Evolutionary conservation across 2,888 invertebrate genomes (phyloP), one percentile per base, ranked within the genome.

Genomic region (Meteorus cinctellus): DNA sequence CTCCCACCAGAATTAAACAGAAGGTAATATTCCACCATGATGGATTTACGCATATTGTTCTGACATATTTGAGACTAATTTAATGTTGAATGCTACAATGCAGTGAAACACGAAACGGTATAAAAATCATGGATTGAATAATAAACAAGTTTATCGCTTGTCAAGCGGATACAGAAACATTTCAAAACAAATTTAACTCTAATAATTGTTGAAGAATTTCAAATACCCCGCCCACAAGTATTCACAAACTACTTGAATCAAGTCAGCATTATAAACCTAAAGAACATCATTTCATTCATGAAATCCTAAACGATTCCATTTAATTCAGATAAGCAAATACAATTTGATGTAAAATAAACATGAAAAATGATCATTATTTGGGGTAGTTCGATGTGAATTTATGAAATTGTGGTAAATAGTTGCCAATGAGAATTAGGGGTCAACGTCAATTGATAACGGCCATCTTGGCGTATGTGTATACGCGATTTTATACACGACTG

Each of bases 1-100:
- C 91, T 96, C 84, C 96, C 96, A 79, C 95, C 95, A 76, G 96
- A 96, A 90, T 93, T 95, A 82, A 96, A 96, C 87, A 92, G 96
- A 92, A 95, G 96, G 96, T 96, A 92, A 89, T 87, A 45, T 77
- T 67, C 10, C 19, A 51, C 27, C n/a, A 29, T 45, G 24, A 59
- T 41, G 29, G 45, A 62, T 65, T 8, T 69, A 10, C 16, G 41
- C 16, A 27, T 69, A 34, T 63, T 14, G 36, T 14, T 16, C 29
- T 4, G 10, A 27, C 31, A 41, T 34, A 24, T 24, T 45, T n/a
- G 0, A 29, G 29, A 8, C 8, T n/a, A 5, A 34, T 2, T n/a
- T 29, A 60, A 45, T 0, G 41, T 5, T n/a, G 24, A 62, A 12
- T 51, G 41, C 51, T 65, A 67, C 16, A 59, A 66, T 73, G 72